These are phyloP conservation scores for Triplophysa rosa DNA, from an alignment of 2,113 vertebrate species.

Conservation along the genomic window DNA sequence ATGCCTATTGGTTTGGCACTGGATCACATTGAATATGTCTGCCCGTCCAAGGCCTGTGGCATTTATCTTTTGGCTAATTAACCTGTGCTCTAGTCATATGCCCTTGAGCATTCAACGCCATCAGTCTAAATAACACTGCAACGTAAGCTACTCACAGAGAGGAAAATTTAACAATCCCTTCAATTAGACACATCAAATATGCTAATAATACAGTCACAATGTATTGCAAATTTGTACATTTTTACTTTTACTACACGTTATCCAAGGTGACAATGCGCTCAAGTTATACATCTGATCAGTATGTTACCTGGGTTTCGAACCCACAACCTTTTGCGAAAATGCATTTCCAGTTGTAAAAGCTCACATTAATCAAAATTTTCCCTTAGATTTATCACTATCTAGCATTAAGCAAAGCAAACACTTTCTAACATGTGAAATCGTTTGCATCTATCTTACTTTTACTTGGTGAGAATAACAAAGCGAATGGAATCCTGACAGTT, in stretches of 20 bases:
- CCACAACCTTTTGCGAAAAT: too few species aligned
- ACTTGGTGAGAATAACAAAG: not conserved
- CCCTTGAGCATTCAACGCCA: conserved; percentile 9
- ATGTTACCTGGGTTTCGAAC: not conserved
- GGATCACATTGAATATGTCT: conserved; percentile 63
- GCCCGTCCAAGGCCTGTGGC: conserved; percentile 1
- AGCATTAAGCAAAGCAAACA: not conserved
- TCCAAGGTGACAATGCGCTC: too few species aligned
- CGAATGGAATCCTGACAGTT: conserved; percentile 3
- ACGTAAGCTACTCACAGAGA: not conserved
- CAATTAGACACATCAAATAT: conserved; percentile 3
- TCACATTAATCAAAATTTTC: not conserved
- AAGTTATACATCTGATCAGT: not conserved
- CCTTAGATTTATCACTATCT: not conserved
- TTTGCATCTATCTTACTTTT: not conserved
- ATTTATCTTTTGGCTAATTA: conserved; percentile 60
- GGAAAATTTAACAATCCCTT: conserved; percentile 10
- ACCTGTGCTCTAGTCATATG: not conserved
- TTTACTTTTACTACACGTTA: not conserved
- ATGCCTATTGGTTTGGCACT: conserved; percentile 62
- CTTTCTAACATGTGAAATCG: not conserved
- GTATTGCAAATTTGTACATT: not conserved
- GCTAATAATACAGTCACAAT: not conserved
- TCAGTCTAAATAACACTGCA: not conserved
- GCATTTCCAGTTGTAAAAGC: not conserved